Base-by-base conservation (phyloP, 2,113 vertebrate genomes). In the Erythrocebus patas region DNA sequence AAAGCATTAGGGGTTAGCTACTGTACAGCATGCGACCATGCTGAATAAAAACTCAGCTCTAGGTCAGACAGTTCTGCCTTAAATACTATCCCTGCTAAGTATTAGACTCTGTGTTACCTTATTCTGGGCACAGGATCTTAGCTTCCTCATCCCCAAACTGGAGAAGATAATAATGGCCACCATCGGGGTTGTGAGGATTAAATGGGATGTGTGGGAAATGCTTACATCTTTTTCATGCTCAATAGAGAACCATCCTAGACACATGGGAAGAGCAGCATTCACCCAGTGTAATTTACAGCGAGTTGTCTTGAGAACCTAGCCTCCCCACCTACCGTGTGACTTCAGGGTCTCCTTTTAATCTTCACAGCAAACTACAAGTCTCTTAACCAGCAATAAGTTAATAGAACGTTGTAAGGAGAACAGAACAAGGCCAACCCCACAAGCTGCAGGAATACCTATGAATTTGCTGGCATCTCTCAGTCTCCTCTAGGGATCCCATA, bases 11-110 rank as follows among this genome's bases (percentile, higher is more conserved):
- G n/a, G 3, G 5, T 27, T n/a, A 95, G 85, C 27, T 3, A 14
- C 8, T 3, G 0, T 6, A 18, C 10, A 3, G 4, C 40, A 20
- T 4, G 8, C 5, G 1, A 43, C 22, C 1, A 6, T 0, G 6
- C 72, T 11, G 22, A 27, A 9, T 25, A 23, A 45, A 22, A 52
- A 23, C 32, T 79, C 59, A 45, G 13, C 66, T 76, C 12, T 43
- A 30, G 22, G 17, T 38, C 50, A 38, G 52, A 43, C 25, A 32
- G 12, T 38, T n/a, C n/a, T 20, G 35, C 14, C 3, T 40, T 40
- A 68, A 55, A 61, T 35, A 38, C n/a, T 50, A 4, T 16, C 57
- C 17, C 32, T 5, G 16, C 3, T 0, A 0, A 22, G 27, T 9
- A 2, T 20, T 32, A 66, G 57, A 73, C 35, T n/a, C n/a, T 11